Percentiles rank a stretch among this genome's conserved stretches.
These are phyloP conservation scores for Enteromius unitaeniatus DNA, from an alignment of 2,797 vertebrate genomes.

Conservation along the genomic window DNA sequence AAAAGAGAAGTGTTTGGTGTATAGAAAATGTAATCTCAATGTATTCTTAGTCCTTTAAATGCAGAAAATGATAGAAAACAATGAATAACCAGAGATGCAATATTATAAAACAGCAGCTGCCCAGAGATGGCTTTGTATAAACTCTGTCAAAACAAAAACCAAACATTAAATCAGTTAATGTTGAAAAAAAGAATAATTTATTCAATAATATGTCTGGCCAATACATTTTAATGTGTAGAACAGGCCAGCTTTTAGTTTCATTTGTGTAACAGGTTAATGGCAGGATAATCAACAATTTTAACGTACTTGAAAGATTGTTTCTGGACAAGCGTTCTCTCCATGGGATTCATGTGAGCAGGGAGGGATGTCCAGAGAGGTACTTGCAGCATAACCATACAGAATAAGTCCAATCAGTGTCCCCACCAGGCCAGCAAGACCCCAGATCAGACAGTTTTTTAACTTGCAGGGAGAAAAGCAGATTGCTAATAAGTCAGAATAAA, in stretches of 20 bases:
- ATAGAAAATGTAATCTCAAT: constrained; percentile 23
- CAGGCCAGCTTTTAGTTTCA: background rate
- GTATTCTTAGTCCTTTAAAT: constrained; percentile 69
- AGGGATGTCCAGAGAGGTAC: background rate
- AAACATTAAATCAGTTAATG: background rate
- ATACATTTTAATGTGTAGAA: background rate
- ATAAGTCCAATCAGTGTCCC: constrained; percentile 68
- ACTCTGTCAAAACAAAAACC: constrained; percentile 60
- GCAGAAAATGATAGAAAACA: constrained; percentile 67
- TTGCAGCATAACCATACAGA: constrained; percentile 64
- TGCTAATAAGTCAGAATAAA: background rate
- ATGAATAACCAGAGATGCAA: constrained; percentile 64
- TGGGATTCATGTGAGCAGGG: background rate
- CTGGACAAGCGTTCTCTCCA: constrained; percentile 20
- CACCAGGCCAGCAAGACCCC: constrained; percentile 67
- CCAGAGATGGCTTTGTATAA: constrained; percentile 53
- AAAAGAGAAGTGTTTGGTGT: background rate
- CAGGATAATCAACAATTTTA: background rate
- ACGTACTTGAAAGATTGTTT: background rate
- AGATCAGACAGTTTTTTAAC: constrained; percentile 69
- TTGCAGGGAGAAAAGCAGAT: constrained; percentile 50
- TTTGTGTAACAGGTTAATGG: background rate
- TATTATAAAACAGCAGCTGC: constrained; percentile 71
- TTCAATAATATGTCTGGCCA: background rate
- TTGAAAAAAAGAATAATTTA: background rate